phyloP scores from a whole-genome alignment of 2,797 vertebrate genomes.

The Cryptoblepharus egeriae region DNA sequence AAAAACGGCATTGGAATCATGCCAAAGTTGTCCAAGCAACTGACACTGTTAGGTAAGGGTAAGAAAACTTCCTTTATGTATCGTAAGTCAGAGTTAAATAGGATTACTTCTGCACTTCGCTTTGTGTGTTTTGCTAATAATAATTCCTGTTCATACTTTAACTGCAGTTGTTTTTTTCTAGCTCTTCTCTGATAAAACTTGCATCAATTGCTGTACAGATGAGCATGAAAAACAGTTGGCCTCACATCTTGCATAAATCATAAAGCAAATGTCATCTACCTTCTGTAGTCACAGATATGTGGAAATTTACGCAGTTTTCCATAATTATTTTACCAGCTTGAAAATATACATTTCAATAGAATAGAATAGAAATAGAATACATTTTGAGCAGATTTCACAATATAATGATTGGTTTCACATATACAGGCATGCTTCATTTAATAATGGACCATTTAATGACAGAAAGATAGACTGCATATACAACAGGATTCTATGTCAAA shows the following conservation, averaged over 20 bases:
- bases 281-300: not conserved
- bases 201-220: not conserved
- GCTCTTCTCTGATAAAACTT: constrained; percentile 32
- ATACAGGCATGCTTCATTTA: not conserved
- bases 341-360: too few species aligned
- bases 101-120: constrained; percentile 47
- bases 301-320: not conserved
- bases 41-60: constrained; percentile 88
- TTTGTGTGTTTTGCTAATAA: constrained; percentile 21
- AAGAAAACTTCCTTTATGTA: constrained; percentile 25
- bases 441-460: too few species aligned
- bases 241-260: not conserved
- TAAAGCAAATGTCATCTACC: not conserved
- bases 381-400: not conserved
- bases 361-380: not conserved
- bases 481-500: too few species aligned
- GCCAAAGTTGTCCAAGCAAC: constrained; percentile 87
- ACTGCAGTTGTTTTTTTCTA: not conserved
- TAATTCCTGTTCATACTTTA: not conserved
- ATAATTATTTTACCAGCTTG: not conserved
- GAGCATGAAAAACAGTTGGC: constrained; percentile 22
- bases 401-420: not conserved
- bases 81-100: not conserved
- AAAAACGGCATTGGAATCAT: constrained; percentile 93
- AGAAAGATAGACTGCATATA: too few species aligned